Conservation (phyloP, 2,888 invertebrate genomes). For the Drosophila atroscutellata region DNA sequence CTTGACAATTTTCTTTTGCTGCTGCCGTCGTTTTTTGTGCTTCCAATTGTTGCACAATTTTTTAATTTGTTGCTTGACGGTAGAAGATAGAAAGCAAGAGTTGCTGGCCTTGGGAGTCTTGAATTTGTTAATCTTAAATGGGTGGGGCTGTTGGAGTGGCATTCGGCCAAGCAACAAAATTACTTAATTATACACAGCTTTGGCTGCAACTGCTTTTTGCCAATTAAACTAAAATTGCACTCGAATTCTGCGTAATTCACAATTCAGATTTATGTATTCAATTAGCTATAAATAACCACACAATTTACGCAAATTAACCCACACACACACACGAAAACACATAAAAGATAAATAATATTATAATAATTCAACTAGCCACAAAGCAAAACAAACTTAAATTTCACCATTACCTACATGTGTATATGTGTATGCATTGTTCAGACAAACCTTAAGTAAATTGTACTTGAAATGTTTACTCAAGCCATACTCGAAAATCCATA, state of each 20-base stretch:
- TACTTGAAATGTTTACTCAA: conserved; percentile 60
- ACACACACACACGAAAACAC: conserved; percentile 17
- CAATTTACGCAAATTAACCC: conserved; percentile 65
- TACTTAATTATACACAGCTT: conserved; percentile 10
- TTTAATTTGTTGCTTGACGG: conserved; percentile 76
- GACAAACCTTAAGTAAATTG: conserved; percentile 53
- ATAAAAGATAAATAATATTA: conserved; percentile 59
- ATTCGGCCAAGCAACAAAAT: conserved; percentile 15
- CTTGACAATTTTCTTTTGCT: conserved; percentile 68
- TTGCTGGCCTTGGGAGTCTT: conserved; percentile 18
- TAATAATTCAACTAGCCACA: conserved; percentile 65
- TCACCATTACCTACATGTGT: conserved; percentile 15
- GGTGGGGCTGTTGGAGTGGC: conserved; percentile 2
- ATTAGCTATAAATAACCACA: conserved; percentile 73
- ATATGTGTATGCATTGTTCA: conserved; percentile 24
- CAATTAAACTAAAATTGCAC: conserved; percentile 62
- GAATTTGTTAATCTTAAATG: conserved; percentile 60
- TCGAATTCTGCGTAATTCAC: conserved; percentile 42
- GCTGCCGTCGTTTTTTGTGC: conserved; percentile 55
- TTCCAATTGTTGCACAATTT: conserved; percentile 80
- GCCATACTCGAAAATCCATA: conserved; percentile 22
- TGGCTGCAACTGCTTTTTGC: conserved; percentile 9
- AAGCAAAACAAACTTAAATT: conserved; percentile 65
- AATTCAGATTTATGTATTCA: conserved; percentile 63
- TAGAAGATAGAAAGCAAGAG: conserved; percentile 52